Conservation (phyloP, 1,140 invertebrate genomes). For the Temnothorax curvispinosus region DNA sequence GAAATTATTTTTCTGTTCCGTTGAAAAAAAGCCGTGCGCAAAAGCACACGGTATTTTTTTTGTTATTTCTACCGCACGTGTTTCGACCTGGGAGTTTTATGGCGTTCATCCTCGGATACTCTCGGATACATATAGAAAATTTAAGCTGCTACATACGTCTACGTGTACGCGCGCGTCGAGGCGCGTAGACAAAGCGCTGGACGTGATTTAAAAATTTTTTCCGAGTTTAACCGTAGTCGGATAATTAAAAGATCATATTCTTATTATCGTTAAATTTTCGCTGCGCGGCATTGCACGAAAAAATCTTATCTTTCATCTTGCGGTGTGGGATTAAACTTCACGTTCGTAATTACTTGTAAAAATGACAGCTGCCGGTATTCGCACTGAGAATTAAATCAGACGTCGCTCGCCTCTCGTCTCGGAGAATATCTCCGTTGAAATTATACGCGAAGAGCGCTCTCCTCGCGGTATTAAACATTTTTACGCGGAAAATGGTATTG, state of each 20-base stretch:
- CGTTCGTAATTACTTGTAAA: slow-evolving; percentile 53
- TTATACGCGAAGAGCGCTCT: slow-evolving; percentile 25
- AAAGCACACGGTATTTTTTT: slow-evolving; percentile 45
- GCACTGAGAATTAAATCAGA: slow-evolving; percentile 51
- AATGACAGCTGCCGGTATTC: slow-evolving; percentile 51
- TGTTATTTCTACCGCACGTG: slow-evolving; percentile 21
- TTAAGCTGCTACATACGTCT: neutral
- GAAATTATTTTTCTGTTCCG: slow-evolving; percentile 47
- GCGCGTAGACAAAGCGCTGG: neutral
- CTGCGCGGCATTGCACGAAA: neutral
- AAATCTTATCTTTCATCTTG: slow-evolving; percentile 15
- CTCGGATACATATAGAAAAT: neutral
- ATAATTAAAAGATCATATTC: slow-evolving; percentile 52
- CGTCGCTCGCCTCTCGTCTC: slow-evolving; percentile 32
- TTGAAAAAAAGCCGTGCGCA: slow-evolving; percentile 22
- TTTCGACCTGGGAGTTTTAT: slow-evolving; percentile 43
- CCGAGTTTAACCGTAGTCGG: neutral
- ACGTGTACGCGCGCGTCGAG: neutral
- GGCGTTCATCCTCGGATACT: slow-evolving; percentile 24
- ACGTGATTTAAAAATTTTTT: neutral
- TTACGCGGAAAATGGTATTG: slow-evolving; percentile 42
- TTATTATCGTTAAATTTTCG: slow-evolving; percentile 43
- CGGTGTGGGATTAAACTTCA: slow-evolving; percentile 33
- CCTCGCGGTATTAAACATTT: slow-evolving; percentile 49
- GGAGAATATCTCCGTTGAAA: slow-evolving; percentile 36